Evolutionary conservation across 2,113 vertebrate species (phyloP), one percentile per base, ranked within the genome.

Genomic region (Seriola rivoliana): DNA sequence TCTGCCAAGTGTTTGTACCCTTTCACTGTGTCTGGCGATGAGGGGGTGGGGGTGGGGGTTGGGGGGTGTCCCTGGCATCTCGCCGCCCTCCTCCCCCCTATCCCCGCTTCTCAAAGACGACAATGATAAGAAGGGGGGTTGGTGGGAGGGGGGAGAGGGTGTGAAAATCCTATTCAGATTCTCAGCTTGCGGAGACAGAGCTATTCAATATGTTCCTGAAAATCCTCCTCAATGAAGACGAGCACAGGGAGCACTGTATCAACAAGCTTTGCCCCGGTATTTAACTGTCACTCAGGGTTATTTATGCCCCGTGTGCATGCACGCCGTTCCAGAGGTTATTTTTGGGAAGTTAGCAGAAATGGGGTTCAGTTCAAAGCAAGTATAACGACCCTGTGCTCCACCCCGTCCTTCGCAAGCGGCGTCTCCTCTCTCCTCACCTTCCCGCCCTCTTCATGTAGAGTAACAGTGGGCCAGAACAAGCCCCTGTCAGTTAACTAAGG

Each of bases 1-100:
- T 13, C 48, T 91, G 93, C 94, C 94, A 95, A 94, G 76, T 70
- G 78, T 91, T 93, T 93, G 93, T 94, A 89, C 90, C 88, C 91
- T 36, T 81, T 89, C 78, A 66, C 91, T 78, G 84, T 70, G 92
- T 75, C 88, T 90, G 85, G 85, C 29, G 48, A 73, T 75, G 80
- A 67, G 46, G 81, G 79, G 58, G 2, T 5, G 48, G 48, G 55
- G 11, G 52, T 1, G 10, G n/a, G 73, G 84, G 69, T 21, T 60
- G 9, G 83, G 76, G 66, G 85, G 50, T 73, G 54, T 88, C 88
- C 74, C 86, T 94, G 94, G 94, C 91, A 89, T 58, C 57, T 40
- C n/a, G 76, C 89, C 87, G n/a, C 69, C 69, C 44, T 65, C 57
- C 59, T 21, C 34, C 73, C 71, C 69, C 57, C 58, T 5, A 3